Evolutionary conservation across 2,113 vertebrate species (phyloP).

Genomic region (Bettongia penicillata): DNA sequence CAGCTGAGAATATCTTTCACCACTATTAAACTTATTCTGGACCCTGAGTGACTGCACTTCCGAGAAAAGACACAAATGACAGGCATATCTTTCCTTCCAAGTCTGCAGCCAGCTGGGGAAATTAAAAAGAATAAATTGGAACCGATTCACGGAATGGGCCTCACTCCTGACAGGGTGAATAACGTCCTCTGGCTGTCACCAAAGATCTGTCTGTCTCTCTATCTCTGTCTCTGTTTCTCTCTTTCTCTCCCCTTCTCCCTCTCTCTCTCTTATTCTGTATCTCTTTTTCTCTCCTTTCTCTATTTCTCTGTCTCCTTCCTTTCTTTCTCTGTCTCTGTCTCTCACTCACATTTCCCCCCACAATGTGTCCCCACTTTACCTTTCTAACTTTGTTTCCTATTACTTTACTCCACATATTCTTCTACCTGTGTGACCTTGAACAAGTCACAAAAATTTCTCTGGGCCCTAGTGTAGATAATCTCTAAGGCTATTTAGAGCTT

Average conservation of each 20-base stretch:
- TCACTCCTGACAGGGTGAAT: constrained; percentile 56
- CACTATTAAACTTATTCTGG: not conserved
- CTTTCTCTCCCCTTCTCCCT: not conserved
- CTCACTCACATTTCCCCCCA: not conserved
- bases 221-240: not conserved
- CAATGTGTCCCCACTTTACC: not conserved
- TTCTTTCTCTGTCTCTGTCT: not conserved
- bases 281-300: too few species aligned
- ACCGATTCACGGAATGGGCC: constrained; percentile 42
- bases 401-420: not conserved
- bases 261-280: too few species aligned
- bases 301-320: too few species aligned
- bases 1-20: not conserved
- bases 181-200: not conserved
- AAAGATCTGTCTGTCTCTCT: not conserved
- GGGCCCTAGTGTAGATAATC: not conserved
- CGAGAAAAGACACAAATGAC: not conserved
- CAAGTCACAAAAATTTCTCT: not conserved
- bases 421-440: not conserved
- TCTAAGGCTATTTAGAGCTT: not conserved
- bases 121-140: constrained; percentile 75
- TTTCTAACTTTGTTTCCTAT: not conserved
- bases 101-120: constrained; percentile 67
- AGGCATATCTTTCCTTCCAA: constrained; percentile 61
- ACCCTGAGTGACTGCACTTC: not conserved